A percentile compares a stretch with the other conserved stretches of the same genome.
phyloP scores from a whole-genome alignment of 2,113 vertebrate genomes.

The Acinonyx jubatus region DNA sequence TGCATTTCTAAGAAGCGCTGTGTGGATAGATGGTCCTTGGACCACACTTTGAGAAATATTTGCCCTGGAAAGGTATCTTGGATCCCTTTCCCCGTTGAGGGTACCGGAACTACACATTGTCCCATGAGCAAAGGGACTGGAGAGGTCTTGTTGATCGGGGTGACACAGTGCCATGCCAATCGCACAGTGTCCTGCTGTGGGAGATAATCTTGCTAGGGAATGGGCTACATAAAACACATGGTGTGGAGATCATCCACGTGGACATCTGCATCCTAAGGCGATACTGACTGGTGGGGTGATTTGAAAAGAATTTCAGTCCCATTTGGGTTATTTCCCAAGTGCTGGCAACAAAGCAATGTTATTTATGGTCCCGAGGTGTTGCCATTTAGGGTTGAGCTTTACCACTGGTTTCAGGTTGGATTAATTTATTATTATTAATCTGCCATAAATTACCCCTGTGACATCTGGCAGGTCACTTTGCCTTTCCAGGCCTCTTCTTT shows the following conservation, averaged over 20 bases:
- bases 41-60: neutral
- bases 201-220: neutral
- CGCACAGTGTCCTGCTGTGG: neutral
- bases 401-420: constrained; percentile 73
- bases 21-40: neutral
- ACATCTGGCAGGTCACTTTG: neutral
- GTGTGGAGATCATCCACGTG: neutral
- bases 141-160: neutral
- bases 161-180: no score
- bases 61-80: neutral
- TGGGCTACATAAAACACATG: neutral
- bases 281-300: neutral
- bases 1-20: neutral
- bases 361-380: constrained; percentile 74
- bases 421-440: constrained; percentile 51
- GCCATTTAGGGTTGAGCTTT: constrained; percentile 68
- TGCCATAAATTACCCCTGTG: neutral
- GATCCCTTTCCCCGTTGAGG: neutral
- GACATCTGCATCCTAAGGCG: neutral
- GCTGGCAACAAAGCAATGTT: constrained; percentile 61
- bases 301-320: constrained; percentile 45
- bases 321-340: constrained; percentile 72
- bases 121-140: neutral
- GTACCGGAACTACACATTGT: neutral
- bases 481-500: neutral